Conservation (phyloP, 2,797 vertebrate species). For the Neomorphus geoffroyi region DNA sequence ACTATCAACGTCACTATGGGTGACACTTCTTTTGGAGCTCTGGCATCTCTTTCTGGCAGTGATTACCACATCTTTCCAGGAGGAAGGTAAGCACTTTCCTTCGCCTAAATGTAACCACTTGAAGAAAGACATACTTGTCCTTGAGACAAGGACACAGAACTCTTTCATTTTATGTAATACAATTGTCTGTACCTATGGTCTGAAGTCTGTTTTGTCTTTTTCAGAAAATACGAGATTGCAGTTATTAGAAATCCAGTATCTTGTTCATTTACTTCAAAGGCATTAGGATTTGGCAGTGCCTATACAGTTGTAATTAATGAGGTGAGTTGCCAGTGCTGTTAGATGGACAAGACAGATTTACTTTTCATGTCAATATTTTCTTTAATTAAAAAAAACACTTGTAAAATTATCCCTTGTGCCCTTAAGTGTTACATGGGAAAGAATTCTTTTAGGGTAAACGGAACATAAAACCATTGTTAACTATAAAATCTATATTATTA, state of each 20-base stretch:
- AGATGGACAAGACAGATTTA: neutral
- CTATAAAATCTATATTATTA: neutral
- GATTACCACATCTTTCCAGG: slow-evolving; percentile 72
- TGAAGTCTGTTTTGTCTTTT: neutral
- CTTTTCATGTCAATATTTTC: neutral
- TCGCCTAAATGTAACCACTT: neutral
- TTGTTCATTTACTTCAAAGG: slow-evolving; percentile 54
- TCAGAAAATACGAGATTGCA: neutral
- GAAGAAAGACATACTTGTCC: neutral
- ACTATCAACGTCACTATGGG: slow-evolving; percentile 68
- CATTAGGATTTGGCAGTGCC: slow-evolving; percentile 85
- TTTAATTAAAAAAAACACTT: neutral
- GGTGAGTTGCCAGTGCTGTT: slow-evolving; percentile 62
- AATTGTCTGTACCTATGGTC: neutral
- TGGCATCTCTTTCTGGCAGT: slow-evolving; percentile 64
- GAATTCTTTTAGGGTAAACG: neutral
- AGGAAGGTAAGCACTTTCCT: slow-evolving; percentile 79
- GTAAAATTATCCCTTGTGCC: neutral
- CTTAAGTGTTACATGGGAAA: neutral
- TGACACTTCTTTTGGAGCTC: neutral
- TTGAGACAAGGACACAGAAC: neutral
- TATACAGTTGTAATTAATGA: slow-evolving; percentile 79
- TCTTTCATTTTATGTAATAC: neutral
- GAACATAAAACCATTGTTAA: neutral
- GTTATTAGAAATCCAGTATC: neutral